Percentiles rank a stretch among this genome's conserved stretches.
phyloP scores from a whole-genome alignment of 2,797 vertebrate species.

The Eremophila alpestris region DNA sequence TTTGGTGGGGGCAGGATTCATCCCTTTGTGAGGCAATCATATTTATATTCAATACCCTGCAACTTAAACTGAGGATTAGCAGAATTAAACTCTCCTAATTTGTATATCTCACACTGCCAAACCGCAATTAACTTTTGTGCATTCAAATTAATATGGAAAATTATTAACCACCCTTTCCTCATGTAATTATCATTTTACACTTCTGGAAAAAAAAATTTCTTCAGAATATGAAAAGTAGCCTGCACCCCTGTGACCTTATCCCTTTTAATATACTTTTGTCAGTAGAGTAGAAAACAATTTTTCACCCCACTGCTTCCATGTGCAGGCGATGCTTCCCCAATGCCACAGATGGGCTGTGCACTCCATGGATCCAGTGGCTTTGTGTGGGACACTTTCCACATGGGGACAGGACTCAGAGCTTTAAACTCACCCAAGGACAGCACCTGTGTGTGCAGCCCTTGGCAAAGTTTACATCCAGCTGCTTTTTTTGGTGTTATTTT shows the following conservation, averaged over 20 bases:
- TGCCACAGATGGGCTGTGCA: accelerated
- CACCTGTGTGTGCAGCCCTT: not conserved
- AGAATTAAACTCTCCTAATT: slow-evolving; percentile 63
- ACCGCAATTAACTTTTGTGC: slow-evolving; percentile 41
- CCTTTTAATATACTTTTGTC: slow-evolving; percentile 3
- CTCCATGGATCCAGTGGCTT: accelerated
- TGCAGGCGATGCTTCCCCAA: not conserved
- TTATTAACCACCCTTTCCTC: slow-evolving; percentile 36
- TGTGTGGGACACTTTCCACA: not conserved
- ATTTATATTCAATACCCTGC: slow-evolving; percentile 48
- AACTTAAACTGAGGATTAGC: slow-evolving; percentile 65
- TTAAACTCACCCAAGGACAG: not conserved
- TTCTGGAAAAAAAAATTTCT: not conserved
- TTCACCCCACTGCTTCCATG: not conserved
- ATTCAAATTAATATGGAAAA: slow-evolving; percentile 38
- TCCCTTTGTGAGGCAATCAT: slow-evolving; percentile 29
- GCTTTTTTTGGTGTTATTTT: not conserved
- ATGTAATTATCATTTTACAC: slow-evolving; percentile 40
- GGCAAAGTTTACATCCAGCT: not conserved
- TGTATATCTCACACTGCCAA: slow-evolving; percentile 57
- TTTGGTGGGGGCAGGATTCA: not conserved
- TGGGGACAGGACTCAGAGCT: not conserved
- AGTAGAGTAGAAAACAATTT: slow-evolving; percentile 42
- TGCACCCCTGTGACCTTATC: not conserved
- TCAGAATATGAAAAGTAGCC: slow-evolving; percentile 26